Evolutionary conservation across 2,888 invertebrate genomes (phyloP), one percentile per base, ranked within the genome.

Genomic region (Lapara coniferarum): DNA sequence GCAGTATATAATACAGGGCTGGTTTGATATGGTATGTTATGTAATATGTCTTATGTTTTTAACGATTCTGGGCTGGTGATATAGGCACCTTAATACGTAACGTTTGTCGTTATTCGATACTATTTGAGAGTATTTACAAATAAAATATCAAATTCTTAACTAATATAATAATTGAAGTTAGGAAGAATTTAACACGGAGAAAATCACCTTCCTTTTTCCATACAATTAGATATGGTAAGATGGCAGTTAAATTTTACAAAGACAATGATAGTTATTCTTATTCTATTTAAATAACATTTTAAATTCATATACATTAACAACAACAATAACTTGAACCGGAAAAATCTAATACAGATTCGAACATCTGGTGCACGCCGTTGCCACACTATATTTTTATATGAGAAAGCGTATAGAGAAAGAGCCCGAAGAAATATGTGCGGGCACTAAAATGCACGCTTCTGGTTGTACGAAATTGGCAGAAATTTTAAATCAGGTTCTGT

Each of bases 281-380:
- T n/a, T 10, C 59, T 4, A 63, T 16, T 46, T 46, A 13, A 63
- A 63, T 49, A 63, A 12, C 12, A 49, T 19, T 63, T 63, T 63
- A 49, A 63, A 63, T 46, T 49, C 63, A 63, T 63, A 16, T 6
- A 13, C 46, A 10, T 10, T 59, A 46, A 49, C 63, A 63, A 63
- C 63, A 63, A 63, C 63, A 49, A 49, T 63, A 63, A 63, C 49
- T 63, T 63, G 7, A 63, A 63, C 19, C 49, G 63, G 63, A 14
- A 63, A 63, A 63, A 63, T 63, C 63, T 63, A 63, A 63, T 63
- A 63, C 63, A 49, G 49, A 55, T 46, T 19, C 10, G 68, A 69
- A 69, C 69, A 71, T 66, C 71, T 71, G 71, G 66, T 66, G 69
- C 69, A 19, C 25, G 66, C 56, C 66, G 66, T 37, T 69, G 63